phyloP scores from a whole-genome alignment of 2,888 invertebrate genomes.

The Trachelus stipa region DNA sequence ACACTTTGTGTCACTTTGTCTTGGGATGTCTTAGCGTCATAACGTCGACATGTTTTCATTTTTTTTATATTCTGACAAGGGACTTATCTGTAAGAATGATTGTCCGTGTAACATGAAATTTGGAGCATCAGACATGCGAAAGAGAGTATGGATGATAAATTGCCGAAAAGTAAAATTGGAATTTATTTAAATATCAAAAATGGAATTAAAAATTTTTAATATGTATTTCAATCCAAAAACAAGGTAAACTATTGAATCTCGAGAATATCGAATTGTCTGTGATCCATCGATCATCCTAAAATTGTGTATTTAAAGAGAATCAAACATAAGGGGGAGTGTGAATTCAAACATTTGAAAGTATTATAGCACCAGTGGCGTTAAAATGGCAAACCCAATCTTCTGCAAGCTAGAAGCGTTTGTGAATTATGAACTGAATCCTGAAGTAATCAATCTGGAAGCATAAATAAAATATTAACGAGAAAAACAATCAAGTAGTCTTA shows the following conservation, averaged over 20 bases:
- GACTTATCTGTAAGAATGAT: background rate
- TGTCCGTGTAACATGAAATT: background rate
- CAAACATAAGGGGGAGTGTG: too few relatives aligned
- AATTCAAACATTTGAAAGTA: too few relatives aligned
- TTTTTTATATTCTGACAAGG: background rate
- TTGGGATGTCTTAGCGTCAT: background rate
- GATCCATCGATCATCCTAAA: too few relatives aligned
- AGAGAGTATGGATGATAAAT: background rate
- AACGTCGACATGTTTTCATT: background rate
- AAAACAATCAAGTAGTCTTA: background rate
- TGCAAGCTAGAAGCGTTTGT: background rate
- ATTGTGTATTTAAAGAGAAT: too few relatives aligned
- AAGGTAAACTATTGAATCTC: too few relatives aligned
- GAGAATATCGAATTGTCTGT: too few relatives aligned
- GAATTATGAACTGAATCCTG: background rate
- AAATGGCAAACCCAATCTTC: too few relatives aligned
- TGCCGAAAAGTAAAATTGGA: background rate
- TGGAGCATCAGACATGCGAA: background rate
- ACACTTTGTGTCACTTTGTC: background rate
- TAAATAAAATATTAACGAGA: background rate
- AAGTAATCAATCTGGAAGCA: background rate
- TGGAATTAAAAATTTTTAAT: background rate
- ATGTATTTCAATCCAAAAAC: too few relatives aligned
- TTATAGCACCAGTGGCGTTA: too few relatives aligned
- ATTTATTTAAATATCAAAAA: background rate